Conservation (phyloP, 92 coral and sea anemone genomes). For the Phenganax marumi region DNA sequence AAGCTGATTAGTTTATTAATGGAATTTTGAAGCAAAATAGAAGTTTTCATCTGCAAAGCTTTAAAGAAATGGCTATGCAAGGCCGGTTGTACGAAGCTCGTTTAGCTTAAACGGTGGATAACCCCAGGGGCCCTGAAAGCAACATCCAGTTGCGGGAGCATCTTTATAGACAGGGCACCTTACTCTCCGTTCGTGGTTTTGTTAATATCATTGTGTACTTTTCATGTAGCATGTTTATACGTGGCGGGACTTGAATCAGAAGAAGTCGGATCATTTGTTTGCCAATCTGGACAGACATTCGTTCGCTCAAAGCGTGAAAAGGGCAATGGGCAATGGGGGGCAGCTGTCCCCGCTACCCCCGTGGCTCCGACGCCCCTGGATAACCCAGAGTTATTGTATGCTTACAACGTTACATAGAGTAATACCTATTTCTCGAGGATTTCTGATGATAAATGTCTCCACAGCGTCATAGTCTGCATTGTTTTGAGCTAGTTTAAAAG, state of each 20-base stretch:
- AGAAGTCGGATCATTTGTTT: background rate
- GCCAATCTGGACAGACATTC: no score
- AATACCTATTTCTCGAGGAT: constrained; percentile 35
- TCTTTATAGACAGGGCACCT: background rate
- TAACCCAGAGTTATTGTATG: background rate
- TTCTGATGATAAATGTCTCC: background rate
- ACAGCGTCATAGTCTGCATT: background rate
- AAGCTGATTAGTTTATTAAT: no score
- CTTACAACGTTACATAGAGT: background rate
- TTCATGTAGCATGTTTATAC: no score
- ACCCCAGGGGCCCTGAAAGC: background rate
- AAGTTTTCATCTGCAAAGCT: background rate
- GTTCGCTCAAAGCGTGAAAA: no score
- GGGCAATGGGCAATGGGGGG: background rate
- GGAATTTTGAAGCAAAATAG: background rate
- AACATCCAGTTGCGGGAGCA: background rate
- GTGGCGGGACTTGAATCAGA: background rate
- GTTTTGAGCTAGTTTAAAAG: background rate
- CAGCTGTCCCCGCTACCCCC: background rate
- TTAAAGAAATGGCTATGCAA: background rate
- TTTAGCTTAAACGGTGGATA: background rate
- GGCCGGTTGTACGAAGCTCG: background rate
- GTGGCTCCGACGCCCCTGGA: background rate
- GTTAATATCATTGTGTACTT: no score
- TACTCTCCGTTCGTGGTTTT: background rate